Evolutionary conservation across 2,113 vertebrate species (phyloP), one percentile per base, ranked within the genome.

Genomic region (Halichoeres trimaculatus): DNA sequence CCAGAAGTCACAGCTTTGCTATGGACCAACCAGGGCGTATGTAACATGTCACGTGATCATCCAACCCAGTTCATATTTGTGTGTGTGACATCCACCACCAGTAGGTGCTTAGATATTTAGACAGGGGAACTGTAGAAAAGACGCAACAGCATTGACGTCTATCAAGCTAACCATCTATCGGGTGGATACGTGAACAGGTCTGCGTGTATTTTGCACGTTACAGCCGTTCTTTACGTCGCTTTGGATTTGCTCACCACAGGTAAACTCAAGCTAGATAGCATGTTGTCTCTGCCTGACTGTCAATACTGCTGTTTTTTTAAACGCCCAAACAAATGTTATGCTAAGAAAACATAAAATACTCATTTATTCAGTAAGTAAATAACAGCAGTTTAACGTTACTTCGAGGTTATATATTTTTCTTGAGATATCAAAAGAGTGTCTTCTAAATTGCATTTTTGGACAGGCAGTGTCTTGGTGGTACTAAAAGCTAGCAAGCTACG

Each of bases 1-100:
- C 83, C 77, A 76, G 4, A 10, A 0, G 0, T 13, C 60, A 8
- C 10, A 2, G 52, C 59, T 13, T 35, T 34, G 10, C 0, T 10
- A 22, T 61, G 26, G 45, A 56, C 89, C 81, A 87, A 84, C 87
- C 75, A 58, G 11, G 0, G 4, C 19, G 36, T 13, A 1, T 2
- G 24, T 4, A 5, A 14, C 20, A 10, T 13, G 13, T 70, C 87
- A 89, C 74, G 61, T 85, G 80, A 53, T 8, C 1, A 10, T 2
- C 5, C 51, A 53, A 23, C 43, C 41, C 47, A 1, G 34, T 41
- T 70, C 53, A 61, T 30, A 30, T 30, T 3, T n/a, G 43, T 45
- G 45, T 43, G 36, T 58, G 11, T 50, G 68, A 72, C 68, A 78
- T 68, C 45, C 19, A 20, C 69, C 58, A 64, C 54, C 40, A 41